Conservation (phyloP, 2,888 invertebrate species). For the Agonopterix arenella region DNA sequence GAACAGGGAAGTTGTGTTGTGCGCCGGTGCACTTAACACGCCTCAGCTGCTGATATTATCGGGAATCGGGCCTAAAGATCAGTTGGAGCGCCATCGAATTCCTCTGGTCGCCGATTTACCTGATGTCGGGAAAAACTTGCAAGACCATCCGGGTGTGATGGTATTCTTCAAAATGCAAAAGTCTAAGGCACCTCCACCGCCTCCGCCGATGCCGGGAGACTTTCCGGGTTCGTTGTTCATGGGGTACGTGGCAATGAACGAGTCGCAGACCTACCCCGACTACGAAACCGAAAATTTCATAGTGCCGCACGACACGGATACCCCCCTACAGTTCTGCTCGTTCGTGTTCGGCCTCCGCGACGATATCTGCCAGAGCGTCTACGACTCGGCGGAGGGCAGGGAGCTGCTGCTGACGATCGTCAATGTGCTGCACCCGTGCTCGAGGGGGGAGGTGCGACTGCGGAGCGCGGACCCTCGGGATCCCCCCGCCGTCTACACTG, state of each 20-base stretch:
- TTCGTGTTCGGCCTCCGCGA: not conserved
- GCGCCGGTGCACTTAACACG: not conserved
- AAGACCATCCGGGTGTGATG: not conserved
- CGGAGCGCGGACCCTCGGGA: slow-evolving; percentile 87
- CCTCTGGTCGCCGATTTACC: not conserved
- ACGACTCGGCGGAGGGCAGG: not conserved
- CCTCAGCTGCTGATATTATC: not conserved
- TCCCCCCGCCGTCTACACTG: slow-evolving; percentile 82
- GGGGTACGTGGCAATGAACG: slow-evolving; percentile 33
- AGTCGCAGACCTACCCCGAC: slow-evolving; percentile 29
- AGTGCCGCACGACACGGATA: slow-evolving; percentile 52
- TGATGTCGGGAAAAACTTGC: not conserved
- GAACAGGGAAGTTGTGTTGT: not conserved
- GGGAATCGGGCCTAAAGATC: slow-evolving; percentile 50
- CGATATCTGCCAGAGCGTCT: not conserved
- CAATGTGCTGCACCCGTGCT: not conserved
- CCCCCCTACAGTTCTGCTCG: not conserved
- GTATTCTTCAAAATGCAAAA: not conserved
- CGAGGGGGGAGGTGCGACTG: slow-evolving; percentile 66
- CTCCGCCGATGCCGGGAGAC: slow-evolving; percentile 67
- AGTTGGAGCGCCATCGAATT: slow-evolving; percentile 79
- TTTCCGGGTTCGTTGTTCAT: slow-evolving; percentile 8
- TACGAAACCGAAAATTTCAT: slow-evolving; percentile 1
- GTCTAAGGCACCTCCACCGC: not conserved
- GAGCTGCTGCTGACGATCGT: not conserved